Base-by-base conservation (phyloP, 2,797 vertebrate genomes). In the Peromyscus eremicus region DNA sequence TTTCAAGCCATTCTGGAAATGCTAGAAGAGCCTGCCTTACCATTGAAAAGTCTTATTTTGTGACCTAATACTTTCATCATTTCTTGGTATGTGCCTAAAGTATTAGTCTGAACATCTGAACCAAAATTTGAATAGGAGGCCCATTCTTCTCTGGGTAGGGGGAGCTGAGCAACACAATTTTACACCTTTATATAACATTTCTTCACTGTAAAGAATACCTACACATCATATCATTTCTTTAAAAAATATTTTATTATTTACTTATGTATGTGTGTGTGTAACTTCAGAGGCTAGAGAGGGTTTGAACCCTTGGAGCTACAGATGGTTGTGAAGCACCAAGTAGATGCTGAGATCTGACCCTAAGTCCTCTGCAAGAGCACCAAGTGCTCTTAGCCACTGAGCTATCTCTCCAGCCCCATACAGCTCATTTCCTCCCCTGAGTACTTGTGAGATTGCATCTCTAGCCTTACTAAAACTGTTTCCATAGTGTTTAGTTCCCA, bases 1-100 rank as follows among this genome's bases (percentile, higher is more conserved):
- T 66, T 92, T 94, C 43, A 70, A 64, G 71, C 27, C 66, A 34
- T 19, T 94, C 66, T 73, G 46, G 29, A 95, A 77, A 4, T 82
- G 34, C 14, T 46, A 60, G 5, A 90, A 79, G 17, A 92, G 9
- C 5, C n/a, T 81, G 8, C 14, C 16, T 25, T 86, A 17, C 14
- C 84, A 4, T 79, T 29, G 37, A 37, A 85, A 71, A 62, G n/a
- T 19, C 7, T 46, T 81, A 43, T 49, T 77, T 85, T 40, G 49
- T 62, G 57, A 79, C 64, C n/a, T 37, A 68, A 70, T 86, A 11
- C 68, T 95, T 92, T 43, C 73, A 40, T 71, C 62, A 11, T 32
- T 21, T 88, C 25, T 60, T 89, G 9, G 5, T 27, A 49, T 64
- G 12, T 82, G 11, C 3, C 62, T 81, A 16, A 46, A 27, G 4